Percentiles rank a stretch among this genome's conserved stretches.
phyloP scores from a whole-genome alignment of 1,140 invertebrate genomes.

The Zaprionus davidi region DNA sequence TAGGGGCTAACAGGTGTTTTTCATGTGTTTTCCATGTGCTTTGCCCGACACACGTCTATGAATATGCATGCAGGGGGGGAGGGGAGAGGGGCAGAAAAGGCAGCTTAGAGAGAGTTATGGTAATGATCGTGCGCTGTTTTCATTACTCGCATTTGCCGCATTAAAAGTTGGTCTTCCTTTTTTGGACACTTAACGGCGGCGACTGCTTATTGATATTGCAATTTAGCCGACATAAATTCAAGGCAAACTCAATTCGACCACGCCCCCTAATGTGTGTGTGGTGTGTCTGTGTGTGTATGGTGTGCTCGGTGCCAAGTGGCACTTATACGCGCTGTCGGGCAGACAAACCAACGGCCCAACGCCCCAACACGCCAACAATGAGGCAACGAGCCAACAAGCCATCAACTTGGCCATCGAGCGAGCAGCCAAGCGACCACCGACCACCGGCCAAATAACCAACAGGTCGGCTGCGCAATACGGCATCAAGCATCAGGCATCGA shows the following conservation, averaged over 20 bases:
- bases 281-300: background rate
- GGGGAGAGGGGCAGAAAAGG: no score
- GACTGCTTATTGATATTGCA: constrained; percentile 71
- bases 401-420: background rate
- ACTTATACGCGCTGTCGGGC: constrained; percentile 30
- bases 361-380: background rate
- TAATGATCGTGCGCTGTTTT: constrained; percentile 11
- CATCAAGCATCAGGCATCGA: background rate
- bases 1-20: constrained; percentile 19
- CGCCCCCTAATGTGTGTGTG: background rate
- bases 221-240: constrained; percentile 67
- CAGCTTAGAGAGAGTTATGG: background rate
- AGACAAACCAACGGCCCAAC: constrained; percentile 5
- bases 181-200: constrained; percentile 16
- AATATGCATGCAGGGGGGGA: constrained; percentile 3
- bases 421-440: constrained; percentile 1
- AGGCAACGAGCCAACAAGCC: background rate
- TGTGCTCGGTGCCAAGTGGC: constrained; percentile 15
- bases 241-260: constrained; percentile 17
- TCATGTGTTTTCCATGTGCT: constrained; percentile 9
- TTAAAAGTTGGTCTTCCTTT: constrained; percentile 18
- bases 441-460: constrained; percentile 34
- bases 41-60: background rate
- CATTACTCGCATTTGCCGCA: constrained; percentile 35
- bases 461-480: constrained; percentile 47